phyloP scores from a whole-genome alignment of 2,888 invertebrate species.

The Aquatica leii region DNA sequence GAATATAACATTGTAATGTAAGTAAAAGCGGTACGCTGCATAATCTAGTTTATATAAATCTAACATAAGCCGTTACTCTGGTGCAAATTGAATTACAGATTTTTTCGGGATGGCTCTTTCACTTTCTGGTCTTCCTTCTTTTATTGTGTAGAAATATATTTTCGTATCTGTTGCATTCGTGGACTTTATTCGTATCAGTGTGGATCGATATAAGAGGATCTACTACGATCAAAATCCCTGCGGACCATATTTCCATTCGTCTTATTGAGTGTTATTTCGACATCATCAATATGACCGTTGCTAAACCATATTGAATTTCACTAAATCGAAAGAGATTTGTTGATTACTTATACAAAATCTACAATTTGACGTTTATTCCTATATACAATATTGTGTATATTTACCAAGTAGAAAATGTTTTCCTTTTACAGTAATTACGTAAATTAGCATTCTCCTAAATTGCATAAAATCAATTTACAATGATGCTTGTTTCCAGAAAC shows the following conservation, averaged over 20 bases:
- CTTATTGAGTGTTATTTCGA: constrained; percentile 51
- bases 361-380: neutral
- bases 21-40: no score
- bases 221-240: constrained; percentile 39
- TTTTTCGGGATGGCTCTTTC: constrained; percentile 14
- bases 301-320: constrained; percentile 53
- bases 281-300: constrained; percentile 54
- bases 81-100: constrained; percentile 26
- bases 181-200: constrained; percentile 25
- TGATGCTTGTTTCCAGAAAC: neutral
- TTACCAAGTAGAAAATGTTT: neutral
- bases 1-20: no score
- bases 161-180: constrained; percentile 31
- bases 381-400: neutral
- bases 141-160: constrained; percentile 28
- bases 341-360: constrained; percentile 45
- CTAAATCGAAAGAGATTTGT: constrained; percentile 48
- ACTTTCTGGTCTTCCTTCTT: constrained; percentile 26
- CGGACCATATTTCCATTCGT: constrained; percentile 49
- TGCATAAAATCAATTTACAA: neutral
- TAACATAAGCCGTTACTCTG: constrained; percentile 27
- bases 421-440: no score
- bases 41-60: constrained; percentile 21
- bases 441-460: neutral
- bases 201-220: constrained; percentile 33